A percentile compares a stretch with the other conserved stretches of the same genome.
Conservation (phyloP, 2,888 invertebrate genomes). For the Stenodera caucasica region DNA sequence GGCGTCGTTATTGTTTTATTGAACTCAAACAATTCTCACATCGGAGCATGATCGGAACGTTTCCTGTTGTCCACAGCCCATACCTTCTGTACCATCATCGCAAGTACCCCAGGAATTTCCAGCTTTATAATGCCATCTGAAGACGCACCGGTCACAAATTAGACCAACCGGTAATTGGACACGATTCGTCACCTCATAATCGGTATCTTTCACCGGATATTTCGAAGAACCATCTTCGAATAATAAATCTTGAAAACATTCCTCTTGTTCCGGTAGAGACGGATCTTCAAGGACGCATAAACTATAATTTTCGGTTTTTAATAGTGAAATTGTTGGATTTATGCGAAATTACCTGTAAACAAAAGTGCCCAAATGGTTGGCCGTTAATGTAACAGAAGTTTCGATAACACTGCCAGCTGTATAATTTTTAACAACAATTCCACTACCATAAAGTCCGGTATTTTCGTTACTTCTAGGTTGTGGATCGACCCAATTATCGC, state of each 20-base stretch:
- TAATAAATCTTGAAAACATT: slow-evolving; percentile 53
- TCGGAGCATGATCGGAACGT: slow-evolving; percentile 50
- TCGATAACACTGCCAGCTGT: slow-evolving; percentile 42
- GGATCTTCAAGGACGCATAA: slow-evolving; percentile 50
- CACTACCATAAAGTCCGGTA: slow-evolving; percentile 58
- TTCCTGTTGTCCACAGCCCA: slow-evolving; percentile 52
- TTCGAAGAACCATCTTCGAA: slow-evolving; percentile 46
- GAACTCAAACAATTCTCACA: slow-evolving; percentile 37
- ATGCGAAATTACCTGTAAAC: slow-evolving; percentile 41
- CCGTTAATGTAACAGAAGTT: slow-evolving; percentile 46
- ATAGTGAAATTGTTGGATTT: neutral
- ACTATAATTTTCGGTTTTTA: slow-evolving; percentile 23
- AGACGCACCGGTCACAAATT: slow-evolving; percentile 56
- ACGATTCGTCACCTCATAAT: slow-evolving; percentile 35
- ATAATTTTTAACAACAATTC: slow-evolving; percentile 56
- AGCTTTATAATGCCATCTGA: slow-evolving; percentile 57
- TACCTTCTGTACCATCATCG: slow-evolving; percentile 39
- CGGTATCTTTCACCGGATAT: slow-evolving; percentile 36
- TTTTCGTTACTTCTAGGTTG: slow-evolving; percentile 60
- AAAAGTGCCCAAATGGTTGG: slow-evolving; percentile 53
- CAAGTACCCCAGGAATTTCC: slow-evolving; percentile 50
- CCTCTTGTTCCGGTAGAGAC: slow-evolving; percentile 50
- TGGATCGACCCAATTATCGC: slow-evolving; percentile 56
- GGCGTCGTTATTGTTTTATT: too few relatives aligned
- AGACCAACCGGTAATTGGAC: slow-evolving; percentile 52